Conservation (phyloP, 1,140 invertebrate species). For the Procambarus clarkii region DNA sequence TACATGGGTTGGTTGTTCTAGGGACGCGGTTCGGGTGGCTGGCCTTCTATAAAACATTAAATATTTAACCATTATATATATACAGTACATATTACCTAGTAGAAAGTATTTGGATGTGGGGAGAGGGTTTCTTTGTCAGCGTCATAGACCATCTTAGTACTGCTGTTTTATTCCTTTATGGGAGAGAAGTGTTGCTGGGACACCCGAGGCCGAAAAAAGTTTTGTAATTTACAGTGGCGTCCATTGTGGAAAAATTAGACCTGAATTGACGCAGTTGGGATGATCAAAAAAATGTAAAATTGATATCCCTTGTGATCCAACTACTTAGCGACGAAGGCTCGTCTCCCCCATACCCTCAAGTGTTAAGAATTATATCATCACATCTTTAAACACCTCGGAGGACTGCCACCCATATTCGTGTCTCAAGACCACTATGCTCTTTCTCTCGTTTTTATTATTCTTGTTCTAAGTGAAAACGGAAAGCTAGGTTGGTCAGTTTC, state of each 20-base stretch:
- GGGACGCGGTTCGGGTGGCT: constrained; percentile 62
- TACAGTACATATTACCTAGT: constrained; percentile 21
- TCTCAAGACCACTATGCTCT: constrained; percentile 42
- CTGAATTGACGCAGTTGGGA: constrained; percentile 27
- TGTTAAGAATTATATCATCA: not conserved
- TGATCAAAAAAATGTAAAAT: not conserved
- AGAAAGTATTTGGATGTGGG: constrained; percentile 38
- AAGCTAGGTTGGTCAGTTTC: constrained; percentile 60
- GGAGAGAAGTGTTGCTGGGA: constrained; percentile 25
- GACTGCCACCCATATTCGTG: constrained; percentile 58
- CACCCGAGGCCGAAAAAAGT: not conserved
- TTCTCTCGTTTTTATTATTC: constrained; percentile 55
- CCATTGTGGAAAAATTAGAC: constrained; percentile 22
- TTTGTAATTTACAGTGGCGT: not conserved
- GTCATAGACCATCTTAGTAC: constrained; percentile 21
- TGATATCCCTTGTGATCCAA: constrained; percentile 18
- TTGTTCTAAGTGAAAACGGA: constrained; percentile 51
- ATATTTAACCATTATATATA: constrained; percentile 40
- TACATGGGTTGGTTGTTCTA: constrained; percentile 65
- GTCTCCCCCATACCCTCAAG: not conserved
- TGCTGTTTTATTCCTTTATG: not conserved
- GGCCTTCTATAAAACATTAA: constrained; percentile 49
- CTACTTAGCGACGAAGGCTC: constrained; percentile 18
- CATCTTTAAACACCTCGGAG: constrained; percentile 24
- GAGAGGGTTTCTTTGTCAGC: constrained; percentile 15